phyloP scores from a whole-genome alignment of 2,797 vertebrate species.

The Anabas testudineus region DNA sequence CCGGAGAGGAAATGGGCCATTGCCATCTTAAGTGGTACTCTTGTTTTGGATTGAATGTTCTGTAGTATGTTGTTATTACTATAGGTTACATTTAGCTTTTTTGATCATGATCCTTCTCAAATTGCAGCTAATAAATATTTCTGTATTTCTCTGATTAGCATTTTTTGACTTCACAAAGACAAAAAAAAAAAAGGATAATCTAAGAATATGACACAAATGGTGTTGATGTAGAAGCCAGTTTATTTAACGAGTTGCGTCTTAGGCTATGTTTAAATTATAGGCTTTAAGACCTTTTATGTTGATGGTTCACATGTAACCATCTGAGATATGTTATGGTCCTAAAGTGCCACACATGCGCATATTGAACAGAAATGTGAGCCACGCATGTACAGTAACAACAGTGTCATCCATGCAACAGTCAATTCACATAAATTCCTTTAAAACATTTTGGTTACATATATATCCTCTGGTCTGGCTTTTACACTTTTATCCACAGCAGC shows the following conservation, averaged over 20 bases:
- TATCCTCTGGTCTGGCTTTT: no score
- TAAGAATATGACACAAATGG: neutral
- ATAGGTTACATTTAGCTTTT: neutral
- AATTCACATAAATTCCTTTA: no score
- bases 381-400: no score
- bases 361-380: no score
- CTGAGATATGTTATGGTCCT: no score
- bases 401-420: no score
- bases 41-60: slow-evolving; percentile 15
- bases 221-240: slow-evolving; percentile 10
- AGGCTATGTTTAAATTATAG: no score
- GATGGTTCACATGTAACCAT: no score
- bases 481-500: no score
- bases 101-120: neutral
- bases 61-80: neutral
- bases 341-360: no score
- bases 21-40: slow-evolving; percentile 7
- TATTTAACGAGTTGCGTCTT: slow-evolving; percentile 9
- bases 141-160: neutral
- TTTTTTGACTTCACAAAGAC: neutral
- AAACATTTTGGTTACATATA: no score
- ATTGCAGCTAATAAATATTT: neutral
- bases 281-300: no score
- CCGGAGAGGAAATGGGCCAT: slow-evolving; percentile 27
- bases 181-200: neutral